Percentiles rank a stretch among this genome's conserved stretches.
Evolutionary conservation across 2,888 invertebrate species (phyloP).

Genomic region (Zhuqinia jingwanae): DNA sequence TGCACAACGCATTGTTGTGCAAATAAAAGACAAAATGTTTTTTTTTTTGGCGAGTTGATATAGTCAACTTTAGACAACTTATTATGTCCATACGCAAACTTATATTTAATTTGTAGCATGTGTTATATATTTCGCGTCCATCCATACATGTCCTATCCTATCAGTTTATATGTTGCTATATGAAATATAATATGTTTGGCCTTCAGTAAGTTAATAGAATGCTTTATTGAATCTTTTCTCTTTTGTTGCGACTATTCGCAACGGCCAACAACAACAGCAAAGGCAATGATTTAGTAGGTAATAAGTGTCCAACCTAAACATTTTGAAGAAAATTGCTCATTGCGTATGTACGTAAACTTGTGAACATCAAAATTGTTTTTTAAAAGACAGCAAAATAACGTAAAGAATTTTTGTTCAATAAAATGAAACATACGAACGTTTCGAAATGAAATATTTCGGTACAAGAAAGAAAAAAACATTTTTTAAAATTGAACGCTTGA

Average conservation of each 20-base stretch:
- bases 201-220: too few relatives aligned
- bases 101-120: background rate
- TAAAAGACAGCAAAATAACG: too few relatives aligned
- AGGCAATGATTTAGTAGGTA: slow-evolving; percentile 37
- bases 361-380: background rate
- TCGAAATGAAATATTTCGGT: background rate
- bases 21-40: too few relatives aligned
- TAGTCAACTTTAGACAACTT: too few relatives aligned
- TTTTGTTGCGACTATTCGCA: background rate
- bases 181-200: too few relatives aligned
- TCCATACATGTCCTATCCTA: too few relatives aligned
- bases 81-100: too few relatives aligned
- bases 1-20: too few relatives aligned
- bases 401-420: background rate
- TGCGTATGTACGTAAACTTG: too few relatives aligned
- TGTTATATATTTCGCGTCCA: background rate
- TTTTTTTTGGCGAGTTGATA: too few relatives aligned
- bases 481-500: background rate
- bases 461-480: background rate
- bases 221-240: too few relatives aligned
- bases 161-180: too few relatives aligned
- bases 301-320: slow-evolving; percentile 33
- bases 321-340: background rate
- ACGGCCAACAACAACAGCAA: background rate
- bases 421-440: background rate